These are phyloP conservation scores for Haemorhous mexicanus DNA, from an alignment of 2,113 vertebrate genomes.

Conservation along the genomic window DNA sequence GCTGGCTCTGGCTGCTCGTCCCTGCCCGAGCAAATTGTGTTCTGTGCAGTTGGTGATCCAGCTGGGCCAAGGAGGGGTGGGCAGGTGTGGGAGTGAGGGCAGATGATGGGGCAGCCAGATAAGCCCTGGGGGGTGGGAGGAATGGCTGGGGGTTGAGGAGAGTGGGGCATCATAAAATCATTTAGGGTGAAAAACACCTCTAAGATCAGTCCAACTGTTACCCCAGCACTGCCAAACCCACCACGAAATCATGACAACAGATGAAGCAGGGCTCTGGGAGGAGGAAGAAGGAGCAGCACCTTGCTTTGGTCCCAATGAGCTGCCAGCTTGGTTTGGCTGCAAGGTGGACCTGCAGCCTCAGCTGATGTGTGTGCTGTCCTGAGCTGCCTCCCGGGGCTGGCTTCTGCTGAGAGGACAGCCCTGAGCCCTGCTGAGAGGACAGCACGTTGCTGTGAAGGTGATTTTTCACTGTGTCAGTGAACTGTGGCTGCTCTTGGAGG, in stretches of 20 bases:
- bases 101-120: too few relatives aligned
- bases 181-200: background rate
- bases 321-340: background rate
- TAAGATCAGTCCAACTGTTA: background rate
- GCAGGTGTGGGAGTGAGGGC: background rate
- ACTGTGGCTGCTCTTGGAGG: background rate
- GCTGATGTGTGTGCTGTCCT: background rate
- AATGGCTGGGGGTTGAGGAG: rapidly evolving
- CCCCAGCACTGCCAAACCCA: background rate
- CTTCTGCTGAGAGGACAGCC: background rate
- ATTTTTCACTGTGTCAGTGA: background rate
- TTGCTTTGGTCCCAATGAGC: background rate
- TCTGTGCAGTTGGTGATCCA: background rate
- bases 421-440: background rate
- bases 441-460: background rate
- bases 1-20: background rate
- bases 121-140: background rate
- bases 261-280: rapidly evolving
- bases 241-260: background rate
- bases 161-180: background rate
- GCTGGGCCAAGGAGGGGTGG: background rate
- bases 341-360: background rate
- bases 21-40: rapidly evolving
- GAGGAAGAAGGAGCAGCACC: background rate
- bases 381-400: background rate